Conservation (phyloP, 2,888 invertebrate species). For the Tetheella fluctuosa region DNA sequence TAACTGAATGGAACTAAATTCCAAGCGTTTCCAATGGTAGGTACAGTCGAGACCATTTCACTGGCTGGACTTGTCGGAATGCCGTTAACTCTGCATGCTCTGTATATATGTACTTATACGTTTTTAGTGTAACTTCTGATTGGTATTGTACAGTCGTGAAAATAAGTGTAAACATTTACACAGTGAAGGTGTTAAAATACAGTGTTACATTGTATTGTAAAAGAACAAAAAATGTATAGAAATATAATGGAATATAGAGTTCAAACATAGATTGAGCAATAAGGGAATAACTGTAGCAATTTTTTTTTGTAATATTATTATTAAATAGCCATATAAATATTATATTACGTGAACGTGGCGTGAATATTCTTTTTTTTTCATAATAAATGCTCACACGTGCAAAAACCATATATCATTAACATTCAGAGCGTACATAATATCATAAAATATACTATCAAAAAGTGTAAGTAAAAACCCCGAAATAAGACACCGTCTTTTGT, state of each 20-base stretch:
- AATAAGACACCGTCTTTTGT: conserved; percentile 80
- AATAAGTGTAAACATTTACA: neutral
- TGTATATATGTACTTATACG: neutral
- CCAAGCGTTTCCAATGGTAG: conserved; percentile 63
- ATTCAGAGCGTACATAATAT: conserved; percentile 49
- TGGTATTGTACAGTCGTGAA: neutral
- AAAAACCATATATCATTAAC: conserved; percentile 28
- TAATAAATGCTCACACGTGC: neutral
- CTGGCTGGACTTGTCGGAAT: conserved; percentile 65
- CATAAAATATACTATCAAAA: conserved; percentile 59
- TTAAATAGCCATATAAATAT: too few relatives aligned
- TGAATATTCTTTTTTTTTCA: neutral
- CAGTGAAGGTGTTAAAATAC: neutral
- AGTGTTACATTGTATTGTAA: neutral
- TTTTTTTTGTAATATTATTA: too few relatives aligned
- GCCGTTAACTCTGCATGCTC: conserved; percentile 45
- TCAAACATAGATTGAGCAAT: too few relatives aligned
- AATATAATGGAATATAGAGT: neutral
- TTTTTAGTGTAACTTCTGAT: conserved; percentile 9
- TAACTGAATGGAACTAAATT: conserved; percentile 83
- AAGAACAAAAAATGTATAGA: too few relatives aligned
- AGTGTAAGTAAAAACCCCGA: conserved; percentile 64
- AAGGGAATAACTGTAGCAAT: too few relatives aligned
- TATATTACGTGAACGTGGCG: too few relatives aligned
- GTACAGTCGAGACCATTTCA: conserved; percentile 51